Percentiles rank a stretch among this genome's conserved stretches.
Evolutionary conservation across 2,113 vertebrate species (phyloP).

Genomic region (Kobus ellipsiprymnus): DNA sequence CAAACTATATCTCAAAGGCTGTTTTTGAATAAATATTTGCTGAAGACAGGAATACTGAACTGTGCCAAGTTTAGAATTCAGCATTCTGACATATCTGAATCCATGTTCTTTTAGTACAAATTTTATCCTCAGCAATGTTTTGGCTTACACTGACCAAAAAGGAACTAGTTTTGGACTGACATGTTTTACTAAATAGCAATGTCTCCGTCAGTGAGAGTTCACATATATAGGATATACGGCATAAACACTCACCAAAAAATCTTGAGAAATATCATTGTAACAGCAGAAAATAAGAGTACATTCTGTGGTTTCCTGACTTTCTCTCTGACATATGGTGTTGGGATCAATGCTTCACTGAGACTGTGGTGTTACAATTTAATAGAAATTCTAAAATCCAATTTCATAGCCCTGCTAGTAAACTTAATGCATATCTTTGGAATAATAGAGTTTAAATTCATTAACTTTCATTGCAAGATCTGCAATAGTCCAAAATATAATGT

Average conservation of each 20-base stretch:
- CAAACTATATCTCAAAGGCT: not conserved
- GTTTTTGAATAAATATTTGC: conserved; percentile 50
- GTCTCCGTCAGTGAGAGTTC: not conserved
- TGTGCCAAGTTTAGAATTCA: not conserved
- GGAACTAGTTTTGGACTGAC: not conserved
- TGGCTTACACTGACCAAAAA: not conserved
- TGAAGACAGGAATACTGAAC: conserved; percentile 5
- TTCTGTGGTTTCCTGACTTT: not conserved
- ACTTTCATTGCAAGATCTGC: not conserved
- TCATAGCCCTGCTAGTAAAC: not conserved
- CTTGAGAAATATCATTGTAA: not conserved
- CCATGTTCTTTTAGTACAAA: not conserved
- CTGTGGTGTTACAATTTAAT: not conserved
- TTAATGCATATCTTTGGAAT: not conserved
- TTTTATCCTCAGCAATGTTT: not conserved
- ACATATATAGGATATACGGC: not conserved
- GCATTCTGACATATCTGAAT: not conserved
- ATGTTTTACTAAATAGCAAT: not conserved
- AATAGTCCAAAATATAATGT: not conserved
- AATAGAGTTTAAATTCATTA: conserved; percentile 40
- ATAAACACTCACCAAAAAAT: not conserved
- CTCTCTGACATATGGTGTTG: not conserved
- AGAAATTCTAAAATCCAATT: conserved; percentile 18
- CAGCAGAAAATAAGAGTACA: not conserved
- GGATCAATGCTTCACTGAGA: conserved; percentile 2